These are phyloP conservation scores for Aurelia sp. DNA, from an alignment of 30 jellyfish, hydroid and myxozoan genomes.

Conservation along the genomic window DNA sequence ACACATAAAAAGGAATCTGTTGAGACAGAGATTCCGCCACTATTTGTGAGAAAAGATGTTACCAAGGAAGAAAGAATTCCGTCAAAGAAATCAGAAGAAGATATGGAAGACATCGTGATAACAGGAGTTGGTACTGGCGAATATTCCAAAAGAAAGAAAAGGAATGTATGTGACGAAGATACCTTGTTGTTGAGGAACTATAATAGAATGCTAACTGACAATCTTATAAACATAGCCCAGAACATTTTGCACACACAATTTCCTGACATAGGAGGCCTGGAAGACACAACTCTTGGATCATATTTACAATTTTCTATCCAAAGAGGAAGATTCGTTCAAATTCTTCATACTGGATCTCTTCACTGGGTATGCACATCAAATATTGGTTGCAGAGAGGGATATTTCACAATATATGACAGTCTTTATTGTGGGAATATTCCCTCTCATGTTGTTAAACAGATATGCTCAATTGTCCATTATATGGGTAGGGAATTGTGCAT, in stretches of 20 bases:
- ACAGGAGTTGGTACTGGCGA: constrained; percentile 4
- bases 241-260: neutral
- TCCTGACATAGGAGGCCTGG: constrained; percentile 6
- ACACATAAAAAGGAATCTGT: neutral
- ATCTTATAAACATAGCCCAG: neutral
- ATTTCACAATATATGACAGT: too few relatives aligned
- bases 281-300: constrained; percentile 4
- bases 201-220: constrained; percentile 2
- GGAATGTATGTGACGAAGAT: neutral
- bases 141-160: constrained; percentile 5
- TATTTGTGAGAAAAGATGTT: neutral
- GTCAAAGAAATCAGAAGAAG: neutral
- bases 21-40: neutral
- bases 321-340: constrained; percentile 1
- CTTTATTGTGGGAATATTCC: too few relatives aligned
- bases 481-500: neutral
- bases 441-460: too few relatives aligned
- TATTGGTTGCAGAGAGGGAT: too few relatives aligned
- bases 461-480: neutral
- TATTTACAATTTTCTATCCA: neutral
- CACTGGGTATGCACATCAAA: neutral
- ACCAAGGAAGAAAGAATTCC: neutral
- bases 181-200: neutral
- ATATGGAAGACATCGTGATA: neutral
- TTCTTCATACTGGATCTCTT: constrained; percentile 3